These are phyloP conservation scores for human DNA, from an alignment of 2,113 vertebrate species.

Conservation along the genomic window GRCh38 chr4:150611501-150612000, in stretches of 20 bases:
- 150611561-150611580: neutral
- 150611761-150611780: neutral
- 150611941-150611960: too few species aligned
- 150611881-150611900: neutral
- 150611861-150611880: neutral
- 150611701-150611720: slow-evolving; percentile 16
- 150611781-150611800: neutral
- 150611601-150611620: neutral
- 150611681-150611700: neutral
- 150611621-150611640: neutral
- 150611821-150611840: neutral
- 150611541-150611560: neutral
- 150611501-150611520: neutral
- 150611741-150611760: neutral
- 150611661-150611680: neutral
- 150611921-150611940: too few species aligned
- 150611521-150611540: neutral
- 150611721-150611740: neutral
- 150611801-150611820: neutral
- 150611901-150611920: too few species aligned
- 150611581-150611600: neutral
- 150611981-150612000: too few species aligned
- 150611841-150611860: neutral
- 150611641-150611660: neutral
- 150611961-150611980: too few species aligned